Evolutionary conservation across 1,140 invertebrate species (phyloP).

Genomic region (Hestina assimilis): DNA sequence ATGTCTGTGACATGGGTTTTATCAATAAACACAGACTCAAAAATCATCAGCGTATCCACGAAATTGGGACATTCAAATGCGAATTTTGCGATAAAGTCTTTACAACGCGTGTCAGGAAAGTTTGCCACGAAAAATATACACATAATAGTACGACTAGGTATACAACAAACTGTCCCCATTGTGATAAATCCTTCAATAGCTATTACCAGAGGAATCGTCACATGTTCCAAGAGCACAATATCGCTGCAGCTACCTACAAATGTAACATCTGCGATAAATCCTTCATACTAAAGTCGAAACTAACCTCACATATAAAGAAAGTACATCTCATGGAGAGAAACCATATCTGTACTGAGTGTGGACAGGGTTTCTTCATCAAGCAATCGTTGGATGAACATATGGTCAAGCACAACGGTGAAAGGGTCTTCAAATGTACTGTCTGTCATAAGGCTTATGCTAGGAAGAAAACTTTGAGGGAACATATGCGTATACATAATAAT

Average conservation of each 20-base stretch:
- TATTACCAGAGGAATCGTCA: slow-evolving; percentile 66
- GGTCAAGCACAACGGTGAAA: slow-evolving; percentile 59
- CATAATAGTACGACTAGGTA: slow-evolving; percentile 56
- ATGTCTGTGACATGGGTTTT: slow-evolving; percentile 87
- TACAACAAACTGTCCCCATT: slow-evolving; percentile 59
- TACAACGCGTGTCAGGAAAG: slow-evolving; percentile 46
- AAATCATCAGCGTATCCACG: slow-evolving; percentile 72
- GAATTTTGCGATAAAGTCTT: slow-evolving; percentile 70
- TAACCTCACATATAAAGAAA: slow-evolving; percentile 64
- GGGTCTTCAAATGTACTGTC: slow-evolving; percentile 56
- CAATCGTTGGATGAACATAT: slow-evolving; percentile 62
- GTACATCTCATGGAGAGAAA: slow-evolving; percentile 65
- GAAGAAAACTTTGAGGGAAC: slow-evolving; percentile 76
- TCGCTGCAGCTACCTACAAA: slow-evolving; percentile 43
- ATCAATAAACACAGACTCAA: slow-evolving; percentile 74
- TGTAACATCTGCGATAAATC: slow-evolving; percentile 68
- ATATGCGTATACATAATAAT: slow-evolving; percentile 73
- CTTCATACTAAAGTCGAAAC: slow-evolving; percentile 57
- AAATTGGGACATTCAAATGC: slow-evolving; percentile 56
- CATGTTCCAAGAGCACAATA: slow-evolving; percentile 57
- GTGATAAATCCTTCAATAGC: slow-evolving; percentile 55
- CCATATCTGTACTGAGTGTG: slow-evolving; percentile 57
- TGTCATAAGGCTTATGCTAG: slow-evolving; percentile 76
- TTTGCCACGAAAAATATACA: slow-evolving; percentile 61
- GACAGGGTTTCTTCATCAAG: slow-evolving; percentile 60